Evolutionary conservation across 2,113 vertebrate species (phyloP).

Genomic region (Nansenia antarctica): DNA sequence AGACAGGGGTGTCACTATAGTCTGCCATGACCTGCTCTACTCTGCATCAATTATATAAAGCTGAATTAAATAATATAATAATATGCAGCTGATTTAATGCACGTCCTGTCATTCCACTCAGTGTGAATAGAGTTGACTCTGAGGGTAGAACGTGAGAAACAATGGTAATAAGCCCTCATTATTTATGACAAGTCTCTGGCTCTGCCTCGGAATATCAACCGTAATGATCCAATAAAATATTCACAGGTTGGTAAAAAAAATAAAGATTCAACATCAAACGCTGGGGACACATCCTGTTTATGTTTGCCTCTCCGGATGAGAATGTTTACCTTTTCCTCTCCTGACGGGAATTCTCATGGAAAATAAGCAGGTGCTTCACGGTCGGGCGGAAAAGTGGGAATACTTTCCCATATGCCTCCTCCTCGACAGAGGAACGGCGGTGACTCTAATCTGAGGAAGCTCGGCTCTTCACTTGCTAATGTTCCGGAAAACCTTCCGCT

Average conservation of each 20-base stretch:
- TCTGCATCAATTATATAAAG: slow-evolving; percentile 63
- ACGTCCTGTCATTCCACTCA: background rate
- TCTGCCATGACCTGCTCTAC: too few species aligned
- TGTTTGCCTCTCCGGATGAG: slow-evolving; percentile 11
- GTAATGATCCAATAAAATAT: slow-evolving; percentile 61
- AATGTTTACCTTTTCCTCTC: slow-evolving; percentile 61
- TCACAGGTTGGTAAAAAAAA: slow-evolving; percentile 37
- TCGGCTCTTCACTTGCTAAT: slow-evolving; percentile 62
- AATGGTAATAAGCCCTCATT: slow-evolving; percentile 52
- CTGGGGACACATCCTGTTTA: background rate
- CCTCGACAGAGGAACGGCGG: slow-evolving; percentile 41
- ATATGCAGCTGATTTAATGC: too few species aligned
- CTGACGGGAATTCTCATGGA: slow-evolving; percentile 47
- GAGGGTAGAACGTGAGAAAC: background rate
- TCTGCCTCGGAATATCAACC: slow-evolving; percentile 39
- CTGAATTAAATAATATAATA: too few species aligned
- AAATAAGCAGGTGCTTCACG: slow-evolving; percentile 70
- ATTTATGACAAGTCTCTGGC: slow-evolving; percentile 27
- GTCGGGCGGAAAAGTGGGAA: slow-evolving; percentile 53
- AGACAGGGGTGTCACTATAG: too few species aligned
- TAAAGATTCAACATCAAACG: slow-evolving; percentile 58
- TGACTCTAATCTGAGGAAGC: slow-evolving; percentile 55
- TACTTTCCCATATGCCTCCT: slow-evolving; percentile 70
- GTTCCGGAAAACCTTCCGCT: slow-evolving; percentile 66
- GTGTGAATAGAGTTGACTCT: slow-evolving; percentile 20